Percentiles rank a stretch among this genome's conserved stretches.
phyloP scores from a whole-genome alignment of 2,113 vertebrate species.

The Leptosomus discolor region DNA sequence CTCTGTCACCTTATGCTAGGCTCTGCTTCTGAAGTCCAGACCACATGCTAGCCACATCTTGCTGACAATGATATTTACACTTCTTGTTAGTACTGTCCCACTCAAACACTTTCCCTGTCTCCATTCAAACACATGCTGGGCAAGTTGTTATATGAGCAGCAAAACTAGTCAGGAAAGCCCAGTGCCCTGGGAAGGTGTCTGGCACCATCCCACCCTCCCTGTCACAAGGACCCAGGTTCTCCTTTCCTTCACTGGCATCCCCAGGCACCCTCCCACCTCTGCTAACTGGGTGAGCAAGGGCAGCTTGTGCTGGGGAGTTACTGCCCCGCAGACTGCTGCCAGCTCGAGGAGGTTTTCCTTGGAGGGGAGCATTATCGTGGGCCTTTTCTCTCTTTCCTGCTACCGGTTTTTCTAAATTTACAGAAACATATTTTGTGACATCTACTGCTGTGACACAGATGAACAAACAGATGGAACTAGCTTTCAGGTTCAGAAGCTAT shows the following conservation, averaged over 20 bases:
- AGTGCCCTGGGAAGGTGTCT: neutral
- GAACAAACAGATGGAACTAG: neutral
- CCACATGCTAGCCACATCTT: accelerated
- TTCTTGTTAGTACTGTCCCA: neutral
- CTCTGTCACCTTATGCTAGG: neutral
- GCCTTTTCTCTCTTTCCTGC: neutral
- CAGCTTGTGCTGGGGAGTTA: neutral
- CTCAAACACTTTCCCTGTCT: neutral
- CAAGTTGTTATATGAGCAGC: neutral
- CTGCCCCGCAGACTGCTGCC: neutral
- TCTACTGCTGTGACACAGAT: neutral
- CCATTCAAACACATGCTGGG: neutral
- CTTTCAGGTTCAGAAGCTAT: neutral
- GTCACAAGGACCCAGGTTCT: neutral
- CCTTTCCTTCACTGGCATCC: neutral
- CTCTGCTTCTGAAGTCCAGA: neutral
- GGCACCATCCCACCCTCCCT: neutral
- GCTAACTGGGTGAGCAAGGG: neutral
- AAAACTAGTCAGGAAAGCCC: neutral
- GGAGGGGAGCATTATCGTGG: neutral
- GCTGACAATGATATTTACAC: accelerated
- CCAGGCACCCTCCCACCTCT: neutral
- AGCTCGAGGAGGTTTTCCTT: neutral
- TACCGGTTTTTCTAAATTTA: neutral
- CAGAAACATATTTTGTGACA: neutral